phyloP scores from a whole-genome alignment of 2,113 vertebrate genomes.

The Nycticorax nycticorax region DNA sequence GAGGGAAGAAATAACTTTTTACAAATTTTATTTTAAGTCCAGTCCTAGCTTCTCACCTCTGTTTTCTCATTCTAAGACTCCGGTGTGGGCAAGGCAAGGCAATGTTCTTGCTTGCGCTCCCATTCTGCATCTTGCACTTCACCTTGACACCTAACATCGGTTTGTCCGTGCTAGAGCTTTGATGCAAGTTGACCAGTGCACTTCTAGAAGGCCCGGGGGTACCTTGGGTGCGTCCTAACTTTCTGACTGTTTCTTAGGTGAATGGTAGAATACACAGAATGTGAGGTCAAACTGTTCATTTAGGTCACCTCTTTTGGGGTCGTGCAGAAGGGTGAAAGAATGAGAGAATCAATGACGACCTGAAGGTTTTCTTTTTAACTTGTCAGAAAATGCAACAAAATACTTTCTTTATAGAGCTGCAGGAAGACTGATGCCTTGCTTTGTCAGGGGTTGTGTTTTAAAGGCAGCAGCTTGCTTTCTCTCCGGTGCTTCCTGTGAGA shows the following conservation, averaged over 20 bases:
- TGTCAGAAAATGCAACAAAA: neutral
- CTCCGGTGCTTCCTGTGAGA: neutral
- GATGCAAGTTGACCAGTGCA: fast-evolving
- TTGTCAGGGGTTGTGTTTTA: neutral
- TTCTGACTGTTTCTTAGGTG: neutral
- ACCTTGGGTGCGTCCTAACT: neutral
- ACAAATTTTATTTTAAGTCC: neutral
- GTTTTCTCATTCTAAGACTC: neutral
- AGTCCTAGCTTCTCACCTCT: neutral
- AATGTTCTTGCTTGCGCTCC: neutral
- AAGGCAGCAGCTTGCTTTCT: neutral
- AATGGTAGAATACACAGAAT: neutral
- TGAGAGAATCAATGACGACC: neutral
- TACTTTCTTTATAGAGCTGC: neutral
- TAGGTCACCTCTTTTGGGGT: neutral
- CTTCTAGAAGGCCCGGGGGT: neutral
- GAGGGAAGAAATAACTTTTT: neutral
- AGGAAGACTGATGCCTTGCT: neutral
- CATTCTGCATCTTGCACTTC: neutral
- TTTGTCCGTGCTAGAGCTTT: neutral
- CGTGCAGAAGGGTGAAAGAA: neutral
- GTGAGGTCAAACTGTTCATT: neutral
- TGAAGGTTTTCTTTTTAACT: neutral
- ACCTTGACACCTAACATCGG: fast-evolving
- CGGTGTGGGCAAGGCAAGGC: neutral